phyloP scores from a whole-genome alignment of 2,113 vertebrate species.

The Rafetus swinhoei region DNA sequence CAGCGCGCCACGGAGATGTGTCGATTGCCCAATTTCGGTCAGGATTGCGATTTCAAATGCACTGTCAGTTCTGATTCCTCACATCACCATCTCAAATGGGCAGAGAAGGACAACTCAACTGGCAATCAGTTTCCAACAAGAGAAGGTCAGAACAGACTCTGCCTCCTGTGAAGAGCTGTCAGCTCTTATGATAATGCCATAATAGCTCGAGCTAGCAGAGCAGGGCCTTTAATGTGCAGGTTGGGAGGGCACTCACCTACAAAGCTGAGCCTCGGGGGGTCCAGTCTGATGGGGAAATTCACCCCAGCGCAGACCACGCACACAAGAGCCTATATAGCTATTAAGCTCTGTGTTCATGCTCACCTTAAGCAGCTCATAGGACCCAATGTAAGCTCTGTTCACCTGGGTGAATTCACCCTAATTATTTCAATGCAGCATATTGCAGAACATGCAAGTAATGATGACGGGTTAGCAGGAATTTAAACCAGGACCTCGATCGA shows the following conservation, averaged over 20 bases:
- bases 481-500: neutral
- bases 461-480: neutral
- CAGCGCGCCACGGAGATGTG: conserved; percentile 55
- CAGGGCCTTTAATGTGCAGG: rapidly evolving
- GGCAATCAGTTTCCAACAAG: conserved; percentile 69
- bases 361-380: neutral
- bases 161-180: neutral
- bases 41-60: conserved; percentile 71
- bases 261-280: neutral
- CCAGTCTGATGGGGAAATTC: neutral
- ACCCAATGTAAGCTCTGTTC: rapidly evolving
- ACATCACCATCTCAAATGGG: conserved; percentile 69
- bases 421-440: rapidly evolving
- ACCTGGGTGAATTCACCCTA: neutral
- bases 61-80: conserved; percentile 78
- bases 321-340: neutral
- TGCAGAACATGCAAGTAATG: neutral
- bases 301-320: rapidly evolving
- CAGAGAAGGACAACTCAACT: conserved; percentile 69
- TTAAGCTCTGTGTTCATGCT: rapidly evolving
- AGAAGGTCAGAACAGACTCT: conserved; percentile 64
- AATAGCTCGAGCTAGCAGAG: neutral
- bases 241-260: neutral
- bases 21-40: conserved; percentile 59
- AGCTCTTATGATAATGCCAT: neutral